phyloP scores from a whole-genome alignment of 2,113 vertebrate genomes.

The Melanotaenia duboulayi region DNA sequence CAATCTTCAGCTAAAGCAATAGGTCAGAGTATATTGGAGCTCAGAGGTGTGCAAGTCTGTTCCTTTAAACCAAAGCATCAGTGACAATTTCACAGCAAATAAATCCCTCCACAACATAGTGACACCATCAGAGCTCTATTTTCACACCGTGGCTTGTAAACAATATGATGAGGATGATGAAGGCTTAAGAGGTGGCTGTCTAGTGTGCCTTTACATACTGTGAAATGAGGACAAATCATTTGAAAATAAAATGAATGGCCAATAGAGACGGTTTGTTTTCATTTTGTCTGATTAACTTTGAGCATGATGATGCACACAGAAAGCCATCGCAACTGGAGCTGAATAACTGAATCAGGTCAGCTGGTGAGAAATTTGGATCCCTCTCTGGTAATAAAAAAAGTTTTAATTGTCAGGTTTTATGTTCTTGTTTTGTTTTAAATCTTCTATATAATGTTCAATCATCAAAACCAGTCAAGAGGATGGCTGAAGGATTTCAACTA shows the following conservation, averaged over 20 bases:
- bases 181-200: not conserved
- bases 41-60: not conserved
- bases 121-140: slow-evolving; percentile 18
- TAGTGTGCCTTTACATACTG: not conserved
- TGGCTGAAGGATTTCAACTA: too few relatives aligned
- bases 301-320: not conserved
- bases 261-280: not conserved
- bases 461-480: too few relatives aligned
- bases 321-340: too few relatives aligned
- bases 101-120: slow-evolving; percentile 13
- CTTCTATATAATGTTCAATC: too few relatives aligned
- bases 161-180: slow-evolving; percentile 8
- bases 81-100: slow-evolving; percentile 40
- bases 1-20: slow-evolving; percentile 17
- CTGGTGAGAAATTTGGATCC: not conserved
- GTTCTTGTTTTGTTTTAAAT: too few relatives aligned
- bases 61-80: slow-evolving; percentile 1
- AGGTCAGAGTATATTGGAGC: not conserved
- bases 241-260: not conserved
- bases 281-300: not conserved
- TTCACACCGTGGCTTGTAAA: slow-evolving; percentile 1
- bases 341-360: not conserved
- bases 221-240: not conserved
- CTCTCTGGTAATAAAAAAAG: too few relatives aligned
- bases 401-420: too few relatives aligned